A percentile compares a stretch with the other conserved stretches of the same genome.
Conservation (phyloP, 2,888 invertebrate species). For the Polyommatus icarus region DNA sequence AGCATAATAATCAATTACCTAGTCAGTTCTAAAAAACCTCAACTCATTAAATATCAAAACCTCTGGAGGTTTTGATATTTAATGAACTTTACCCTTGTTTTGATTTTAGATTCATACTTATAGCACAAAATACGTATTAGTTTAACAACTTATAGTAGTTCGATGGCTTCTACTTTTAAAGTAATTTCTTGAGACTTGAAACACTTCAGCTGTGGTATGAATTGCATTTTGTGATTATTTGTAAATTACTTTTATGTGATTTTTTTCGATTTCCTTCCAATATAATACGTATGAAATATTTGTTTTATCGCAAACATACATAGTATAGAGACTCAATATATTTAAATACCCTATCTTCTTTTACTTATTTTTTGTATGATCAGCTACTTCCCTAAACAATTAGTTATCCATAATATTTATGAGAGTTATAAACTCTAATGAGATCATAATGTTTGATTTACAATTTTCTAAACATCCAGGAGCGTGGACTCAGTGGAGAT, state of each 20-base stretch:
- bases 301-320: too few species aligned
- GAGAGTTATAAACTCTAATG: slow-evolving; percentile 14
- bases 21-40: neutral
- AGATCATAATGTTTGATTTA: slow-evolving; percentile 20
- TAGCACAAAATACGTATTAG: too few species aligned
- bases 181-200: neutral
- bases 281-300: too few species aligned
- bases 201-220: neutral
- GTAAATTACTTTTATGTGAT: neutral
- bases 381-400: neutral
- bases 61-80: neutral
- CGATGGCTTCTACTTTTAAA: neutral
- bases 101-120: neutral
- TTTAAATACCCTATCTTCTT: neutral
- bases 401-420: slow-evolving; percentile 2
- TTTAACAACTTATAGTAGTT: too few species aligned
- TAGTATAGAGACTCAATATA: too few species aligned
- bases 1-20: neutral
- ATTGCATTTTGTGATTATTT: neutral
- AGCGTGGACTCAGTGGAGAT: neutral
- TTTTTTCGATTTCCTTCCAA: neutral
- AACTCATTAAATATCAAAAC: too few species aligned
- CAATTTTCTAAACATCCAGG: slow-evolving; percentile 11
- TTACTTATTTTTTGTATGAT: neutral
- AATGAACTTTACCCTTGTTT: neutral